Evolutionary conservation across 2,888 invertebrate species (phyloP).

Genomic region (Ochropacha duplaris): DNA sequence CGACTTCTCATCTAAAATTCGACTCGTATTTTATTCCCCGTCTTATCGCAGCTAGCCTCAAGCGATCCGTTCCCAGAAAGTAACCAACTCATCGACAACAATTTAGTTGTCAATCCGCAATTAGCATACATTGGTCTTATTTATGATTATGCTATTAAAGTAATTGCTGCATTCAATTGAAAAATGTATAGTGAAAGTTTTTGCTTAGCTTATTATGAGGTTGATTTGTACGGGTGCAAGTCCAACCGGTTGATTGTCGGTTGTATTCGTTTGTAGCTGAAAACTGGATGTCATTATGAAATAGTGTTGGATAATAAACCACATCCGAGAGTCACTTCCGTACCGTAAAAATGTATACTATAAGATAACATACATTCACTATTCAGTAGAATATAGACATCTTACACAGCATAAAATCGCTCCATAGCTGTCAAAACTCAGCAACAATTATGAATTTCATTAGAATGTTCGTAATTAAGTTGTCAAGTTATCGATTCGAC

Average conservation of each 20-base stretch:
- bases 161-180: constrained; percentile 47
- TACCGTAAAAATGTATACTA: neutral
- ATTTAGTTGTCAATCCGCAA: constrained; percentile 53
- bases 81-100: constrained; percentile 23
- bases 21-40: constrained; percentile 21
- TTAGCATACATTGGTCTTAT: constrained; percentile 47
- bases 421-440: neutral
- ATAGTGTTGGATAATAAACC: neutral
- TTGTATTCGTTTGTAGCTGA: constrained; percentile 9
- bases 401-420: neutral
- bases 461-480: constrained; percentile 4
- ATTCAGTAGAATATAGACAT: neutral
- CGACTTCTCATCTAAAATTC: no score
- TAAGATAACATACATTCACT: neutral
- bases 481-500: constrained; percentile 2
- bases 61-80: constrained; percentile 10
- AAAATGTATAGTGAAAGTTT: constrained; percentile 38
- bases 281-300: constrained; percentile 2
- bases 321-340: neutral
- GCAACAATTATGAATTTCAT: neutral
- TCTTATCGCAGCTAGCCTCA: constrained; percentile 24
- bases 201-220: constrained; percentile 28
- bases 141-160: constrained; percentile 45
- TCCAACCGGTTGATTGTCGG: constrained; percentile 24
- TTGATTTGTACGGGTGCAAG: constrained; percentile 31